These are phyloP conservation scores for Orius laevigatus DNA, from an alignment of 1,140 invertebrate genomes.

Conservation along the genomic window DNA sequence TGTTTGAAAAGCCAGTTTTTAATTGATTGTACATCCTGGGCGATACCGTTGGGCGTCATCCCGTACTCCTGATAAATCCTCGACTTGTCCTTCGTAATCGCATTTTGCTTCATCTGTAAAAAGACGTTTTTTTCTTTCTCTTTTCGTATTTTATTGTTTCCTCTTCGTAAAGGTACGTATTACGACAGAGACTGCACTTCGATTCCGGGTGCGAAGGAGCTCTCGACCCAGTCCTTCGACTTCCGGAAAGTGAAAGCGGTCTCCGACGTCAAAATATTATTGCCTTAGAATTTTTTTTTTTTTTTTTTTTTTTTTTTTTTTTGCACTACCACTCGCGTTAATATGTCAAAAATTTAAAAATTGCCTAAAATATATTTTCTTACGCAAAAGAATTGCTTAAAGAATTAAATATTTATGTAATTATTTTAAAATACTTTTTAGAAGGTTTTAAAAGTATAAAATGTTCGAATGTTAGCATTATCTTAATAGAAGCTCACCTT, in stretches of 20 bases:
- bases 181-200: too few relatives aligned
- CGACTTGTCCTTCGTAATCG: background rate
- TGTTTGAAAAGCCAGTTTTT: slow-evolving; percentile 22
- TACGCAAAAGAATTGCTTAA: background rate
- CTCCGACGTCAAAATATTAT: too few relatives aligned
- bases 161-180: background rate
- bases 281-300: too few relatives aligned
- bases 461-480: too few relatives aligned
- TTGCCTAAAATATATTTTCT: background rate
- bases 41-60: slow-evolving; percentile 15
- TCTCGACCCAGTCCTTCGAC: background rate
- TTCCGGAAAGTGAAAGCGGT: background rate
- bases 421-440: background rate
- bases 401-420: slow-evolving; percentile 1
- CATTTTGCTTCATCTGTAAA: background rate
- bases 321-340: too few relatives aligned
- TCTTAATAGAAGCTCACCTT: too few relatives aligned
- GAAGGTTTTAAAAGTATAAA: too few relatives aligned
- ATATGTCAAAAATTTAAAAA: too few relatives aligned
- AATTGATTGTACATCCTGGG: slow-evolving; percentile 17
- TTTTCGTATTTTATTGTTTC: background rate
- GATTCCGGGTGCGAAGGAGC: too few relatives aligned
- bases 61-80: slow-evolving; percentile 18
- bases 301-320: too few relatives aligned
- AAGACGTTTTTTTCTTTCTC: background rate